These are phyloP conservation scores for Mythimna lalbum DNA, from an alignment of 2,888 invertebrate genomes.

Conservation along the genomic window DNA sequence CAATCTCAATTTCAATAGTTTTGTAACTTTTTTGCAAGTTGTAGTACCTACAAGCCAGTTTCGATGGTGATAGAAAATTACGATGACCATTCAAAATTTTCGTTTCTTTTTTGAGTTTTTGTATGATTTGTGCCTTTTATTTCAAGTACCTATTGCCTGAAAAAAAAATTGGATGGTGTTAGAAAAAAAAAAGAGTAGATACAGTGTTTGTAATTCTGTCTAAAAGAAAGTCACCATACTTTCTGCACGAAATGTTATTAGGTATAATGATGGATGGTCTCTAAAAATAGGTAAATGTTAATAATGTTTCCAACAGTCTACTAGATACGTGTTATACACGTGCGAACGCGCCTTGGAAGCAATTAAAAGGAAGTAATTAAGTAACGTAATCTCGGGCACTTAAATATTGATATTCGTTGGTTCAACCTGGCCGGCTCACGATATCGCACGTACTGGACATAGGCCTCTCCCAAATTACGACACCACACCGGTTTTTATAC, in stretches of 20 bases:
- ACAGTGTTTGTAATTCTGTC: background rate
- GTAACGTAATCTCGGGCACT: conserved; percentile 15
- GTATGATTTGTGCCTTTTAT: too few relatives aligned
- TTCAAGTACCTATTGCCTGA: background rate
- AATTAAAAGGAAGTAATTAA: conserved; percentile 22
- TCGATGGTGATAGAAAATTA: too few relatives aligned
- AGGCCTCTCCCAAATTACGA: background rate
- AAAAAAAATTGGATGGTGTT: background rate
- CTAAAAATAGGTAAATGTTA: background rate
- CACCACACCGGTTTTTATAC: background rate
- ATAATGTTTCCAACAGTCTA: conserved; percentile 5
- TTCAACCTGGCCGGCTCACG: background rate
- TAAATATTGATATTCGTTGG: conserved; percentile 16
- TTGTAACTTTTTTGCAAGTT: background rate
- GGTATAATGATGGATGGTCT: background rate
- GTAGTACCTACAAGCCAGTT: too few relatives aligned
- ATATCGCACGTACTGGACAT: background rate
- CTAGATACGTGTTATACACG: conserved; percentile 1
- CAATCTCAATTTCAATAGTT: conserved; percentile 12
- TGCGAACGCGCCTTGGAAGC: conserved; percentile 7
- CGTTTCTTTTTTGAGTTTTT: background rate
- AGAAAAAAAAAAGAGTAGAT: background rate
- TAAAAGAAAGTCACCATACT: background rate
- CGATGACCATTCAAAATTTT: background rate
- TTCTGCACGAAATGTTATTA: background rate